Conservation (phyloP, 30 jellyfish, hydroid and myxozoan genomes). For the Morbakka virulenta region DNA sequence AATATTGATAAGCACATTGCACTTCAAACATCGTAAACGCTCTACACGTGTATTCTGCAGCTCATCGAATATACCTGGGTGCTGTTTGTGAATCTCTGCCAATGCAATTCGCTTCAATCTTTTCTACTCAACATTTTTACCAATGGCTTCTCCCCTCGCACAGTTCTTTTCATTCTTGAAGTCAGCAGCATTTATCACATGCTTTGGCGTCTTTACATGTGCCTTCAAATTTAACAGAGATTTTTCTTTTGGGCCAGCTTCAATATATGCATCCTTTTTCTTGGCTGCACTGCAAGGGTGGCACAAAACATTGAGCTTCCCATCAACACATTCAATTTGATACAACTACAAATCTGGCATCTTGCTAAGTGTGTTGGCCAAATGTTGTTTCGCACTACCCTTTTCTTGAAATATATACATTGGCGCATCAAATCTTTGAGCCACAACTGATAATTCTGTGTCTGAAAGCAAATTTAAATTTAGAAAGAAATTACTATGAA, state of each 20-base stretch:
- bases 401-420: background rate
- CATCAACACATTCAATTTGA: constrained; percentile 5
- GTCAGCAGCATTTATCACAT: background rate
- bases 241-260: constrained; percentile 44
- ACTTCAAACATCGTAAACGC: constrained; percentile 1
- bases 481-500: no score
- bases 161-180: background rate
- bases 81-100: background rate
- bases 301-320: constrained; percentile 22
- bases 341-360: background rate
- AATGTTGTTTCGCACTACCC: background rate
- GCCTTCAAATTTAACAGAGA: constrained; percentile 26
- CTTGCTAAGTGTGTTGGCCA: background rate
- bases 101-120: background rate
- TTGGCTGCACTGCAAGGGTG: constrained; percentile 22
- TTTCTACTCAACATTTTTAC: background rate
- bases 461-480: background rate
- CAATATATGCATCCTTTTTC: constrained; percentile 7
- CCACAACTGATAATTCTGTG: background rate
- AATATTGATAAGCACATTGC: constrained; percentile 21
- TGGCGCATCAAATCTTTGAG: background rate
- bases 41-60: background rate
- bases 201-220: constrained; percentile 18
- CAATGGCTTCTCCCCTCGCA: background rate
- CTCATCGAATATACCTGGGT: constrained; percentile 23